Base-by-base conservation (phyloP, 2,797 vertebrate species). In the Leucoraja ocellata region DNA sequence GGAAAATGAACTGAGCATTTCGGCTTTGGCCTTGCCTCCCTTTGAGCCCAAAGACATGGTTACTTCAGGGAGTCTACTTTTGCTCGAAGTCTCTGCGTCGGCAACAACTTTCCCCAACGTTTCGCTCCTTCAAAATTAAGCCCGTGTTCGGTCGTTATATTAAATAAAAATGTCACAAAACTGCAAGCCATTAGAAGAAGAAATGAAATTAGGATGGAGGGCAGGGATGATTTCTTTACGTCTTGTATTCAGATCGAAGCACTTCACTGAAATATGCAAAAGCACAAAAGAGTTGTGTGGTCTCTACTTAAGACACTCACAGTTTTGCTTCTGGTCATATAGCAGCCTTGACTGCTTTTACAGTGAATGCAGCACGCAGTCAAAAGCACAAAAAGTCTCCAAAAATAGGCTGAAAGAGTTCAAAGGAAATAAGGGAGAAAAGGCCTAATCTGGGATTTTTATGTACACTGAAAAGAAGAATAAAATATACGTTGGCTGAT, bases 1-100 rank as follows among this genome's bases (percentile, higher is more conserved):
- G 98, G 98, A 99, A 99, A 99, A 99, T 99, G 98, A 99, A 99
- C 98, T 98, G 98, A 99, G 98, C 98, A 99, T 98, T 98, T 98
- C 97, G 98, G 98, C 98, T 98, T 98, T 98, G 98, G 98, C 98
- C 98, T 98, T 98, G 98, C 97, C 46, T 98, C 96, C 97, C 97
- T 98, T 98, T 99, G 97, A 99, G 97, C 94, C 97, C 94, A 94
- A 96, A 96, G 88, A 73, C 96, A 96, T 96, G 97, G 96, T 97
- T 97, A 97, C 97, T 98, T 97, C 97, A 97, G 95, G 96, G 95
- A 94, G 95, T 95, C 96, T 95, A 96, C 96, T 96, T 96, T 97
- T 98, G 73, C 54, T 80, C 39, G 18, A 93, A 25, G 97, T 97
- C 97, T 98, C 95, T 96, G 97, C 97, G 98, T 98, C 97, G 95